Evolutionary conservation across 1,140 invertebrate genomes (phyloP).

Genomic region (Daktulosphaira vitifoliae): DNA sequence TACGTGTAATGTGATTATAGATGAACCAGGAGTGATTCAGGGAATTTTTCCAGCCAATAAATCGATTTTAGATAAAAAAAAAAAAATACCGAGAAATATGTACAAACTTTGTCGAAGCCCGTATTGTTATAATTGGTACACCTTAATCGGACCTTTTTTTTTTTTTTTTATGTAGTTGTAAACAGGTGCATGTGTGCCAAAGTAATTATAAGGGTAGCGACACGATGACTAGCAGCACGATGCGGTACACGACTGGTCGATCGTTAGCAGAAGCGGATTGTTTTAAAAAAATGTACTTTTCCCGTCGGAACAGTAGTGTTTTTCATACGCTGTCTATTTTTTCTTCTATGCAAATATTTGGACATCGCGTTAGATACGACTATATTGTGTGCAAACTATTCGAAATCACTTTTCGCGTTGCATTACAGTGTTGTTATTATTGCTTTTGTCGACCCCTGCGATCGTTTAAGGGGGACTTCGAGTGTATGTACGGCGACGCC

Average conservation of each 20-base stretch:
- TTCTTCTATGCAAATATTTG: constrained; percentile 21
- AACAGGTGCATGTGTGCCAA: neutral
- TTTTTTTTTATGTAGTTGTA: neutral
- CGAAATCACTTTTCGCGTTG: constrained; percentile 12
- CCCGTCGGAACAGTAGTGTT: no score
- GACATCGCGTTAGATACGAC: constrained; percentile 11
- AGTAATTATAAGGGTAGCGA: constrained; percentile 12
- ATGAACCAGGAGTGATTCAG: constrained; percentile 20
- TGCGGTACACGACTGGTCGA: neutral
- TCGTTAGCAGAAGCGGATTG: neutral
- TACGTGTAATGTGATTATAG: neutral
- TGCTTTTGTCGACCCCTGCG: neutral
- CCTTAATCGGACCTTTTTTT: neutral
- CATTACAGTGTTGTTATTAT: neutral
- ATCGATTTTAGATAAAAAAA: constrained; percentile 2
- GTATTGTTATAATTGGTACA: neutral
- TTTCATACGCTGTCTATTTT: constrained; percentile 11
- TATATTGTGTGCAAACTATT: neutral
- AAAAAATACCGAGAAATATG: no score
- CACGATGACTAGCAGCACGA: neutral
- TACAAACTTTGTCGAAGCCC: neutral
- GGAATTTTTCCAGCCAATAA: constrained; percentile 14
- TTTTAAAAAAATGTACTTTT: no score
- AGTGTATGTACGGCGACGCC: constrained; percentile 13
- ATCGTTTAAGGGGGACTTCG: constrained; percentile 14